Base-by-base conservation (phyloP, 2,888 invertebrate genomes). In the Synergus umbraculus region DNA sequence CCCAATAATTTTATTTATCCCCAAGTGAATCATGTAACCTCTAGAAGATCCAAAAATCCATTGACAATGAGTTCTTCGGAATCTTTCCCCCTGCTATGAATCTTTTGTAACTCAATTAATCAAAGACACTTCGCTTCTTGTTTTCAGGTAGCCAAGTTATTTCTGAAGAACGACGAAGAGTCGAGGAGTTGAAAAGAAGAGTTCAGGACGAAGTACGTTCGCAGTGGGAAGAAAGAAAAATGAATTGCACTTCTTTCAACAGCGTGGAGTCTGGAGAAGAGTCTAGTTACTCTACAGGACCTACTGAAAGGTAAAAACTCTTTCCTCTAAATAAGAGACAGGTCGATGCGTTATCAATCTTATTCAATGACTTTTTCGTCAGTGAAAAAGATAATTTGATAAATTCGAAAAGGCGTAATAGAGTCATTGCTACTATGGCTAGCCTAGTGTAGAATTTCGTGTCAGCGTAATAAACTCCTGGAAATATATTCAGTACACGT, bases 151-250 rank as follows among this genome's bases (percentile, higher is more conserved):
- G 97, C 87, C 96, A 97, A 93, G 97, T 98, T 83, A 97, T 98
- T 88, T 97, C 98, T 90, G 96, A 98, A 90, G 98, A 98, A 92
- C 94, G 97, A 60, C 96, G 97, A 86, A 95, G 98, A 87, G 97
- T 98, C 85, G 95, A 96, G 81, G 97, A 97, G 88, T 92, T 98
- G 78, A 97, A 98, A 89, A 95, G 97, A 85, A 94, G 96, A 69
- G 97, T 96, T 0, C 97, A 98, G 88, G 96, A 97, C 90, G 98
- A 98, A 92, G 98, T 97, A 4, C 95, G 96, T 84, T 96, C 96
- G 29, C 95, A 97, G 85, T 98, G 98, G 97, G 97, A 97, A 83
- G 94, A 94, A 80, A 92, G 94, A 83, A 94, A 94, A 87, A 93
- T 94, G 87, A 94, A 95, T 91, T 95, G 95, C 88, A 93, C 94